These are phyloP conservation scores for Oscheius sp. DNA, from an alignment of 2,888 invertebrate species.

Conservation along the genomic window DNA sequence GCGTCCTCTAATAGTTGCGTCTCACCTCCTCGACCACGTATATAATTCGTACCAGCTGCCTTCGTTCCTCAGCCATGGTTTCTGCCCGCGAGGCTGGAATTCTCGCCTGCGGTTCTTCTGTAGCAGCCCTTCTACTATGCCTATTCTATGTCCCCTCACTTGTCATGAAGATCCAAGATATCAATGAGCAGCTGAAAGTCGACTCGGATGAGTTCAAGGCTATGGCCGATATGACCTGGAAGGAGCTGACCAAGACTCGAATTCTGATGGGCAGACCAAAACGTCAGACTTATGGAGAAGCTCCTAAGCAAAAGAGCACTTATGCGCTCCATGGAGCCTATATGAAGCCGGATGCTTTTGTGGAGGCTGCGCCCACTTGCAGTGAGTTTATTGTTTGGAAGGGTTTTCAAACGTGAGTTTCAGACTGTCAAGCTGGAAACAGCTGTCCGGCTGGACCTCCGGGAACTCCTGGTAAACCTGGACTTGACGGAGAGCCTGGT, in stretches of 20 bases:
- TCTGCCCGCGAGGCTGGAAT: conserved; percentile 56
- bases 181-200: conserved; percentile 58
- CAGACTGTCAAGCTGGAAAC: conserved; percentile 59
- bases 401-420: conserved; percentile 14
- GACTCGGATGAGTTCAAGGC: conserved; percentile 62
- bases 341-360: conserved; percentile 62
- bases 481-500: conserved; percentile 60
- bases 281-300: conserved; percentile 57
- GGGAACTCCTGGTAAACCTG: conserved; percentile 60
- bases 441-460: conserved; percentile 60
- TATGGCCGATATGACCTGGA: conserved; percentile 63
- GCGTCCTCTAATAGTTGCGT: conserved; percentile 14
- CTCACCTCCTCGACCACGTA: conserved; percentile 31
- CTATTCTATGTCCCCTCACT: conserved; percentile 60
- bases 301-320: conserved; percentile 42
- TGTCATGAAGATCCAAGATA: conserved; percentile 59
- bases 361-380: conserved; percentile 54
- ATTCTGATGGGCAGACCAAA: conserved; percentile 44
- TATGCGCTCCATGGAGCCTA: conserved; percentile 61
- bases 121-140: conserved; percentile 51
- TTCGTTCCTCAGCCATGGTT: conserved; percentile 24
- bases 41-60: conserved; percentile 1
- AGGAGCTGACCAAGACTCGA: conserved; percentile 54
- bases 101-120: conserved; percentile 54
- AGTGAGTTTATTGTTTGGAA: conserved; percentile 39